A percentile compares a stretch with the other conserved stretches of the same genome.
Evolutionary conservation across 1,140 invertebrate species (phyloP).

Genomic region (Lycorma delicatula): DNA sequence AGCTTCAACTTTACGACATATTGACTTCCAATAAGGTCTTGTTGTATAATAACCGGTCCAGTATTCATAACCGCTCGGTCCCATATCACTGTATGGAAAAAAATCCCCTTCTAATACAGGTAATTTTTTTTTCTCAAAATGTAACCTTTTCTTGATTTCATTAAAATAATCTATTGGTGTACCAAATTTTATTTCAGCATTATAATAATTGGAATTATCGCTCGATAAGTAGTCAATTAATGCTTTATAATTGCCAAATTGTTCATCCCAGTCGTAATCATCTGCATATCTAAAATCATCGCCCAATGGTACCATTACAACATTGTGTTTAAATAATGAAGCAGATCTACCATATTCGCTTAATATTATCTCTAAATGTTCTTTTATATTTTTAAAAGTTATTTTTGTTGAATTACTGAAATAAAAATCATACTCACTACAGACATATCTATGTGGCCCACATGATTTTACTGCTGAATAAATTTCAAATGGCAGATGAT

Average conservation of each 20-base stretch:
- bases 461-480: constrained; percentile 94
- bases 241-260: constrained; percentile 82
- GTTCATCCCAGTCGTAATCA: constrained; percentile 81
- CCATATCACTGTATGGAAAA: constrained; percentile 92
- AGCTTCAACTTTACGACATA: constrained; percentile 78
- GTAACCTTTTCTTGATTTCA: constrained; percentile 55
- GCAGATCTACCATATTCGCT: constrained; percentile 82
- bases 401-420: constrained; percentile 74
- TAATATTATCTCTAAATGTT: constrained; percentile 73
- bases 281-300: constrained; percentile 89
- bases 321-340: constrained; percentile 80
- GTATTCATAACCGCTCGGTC: constrained; percentile 81
- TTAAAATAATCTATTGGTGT: constrained; percentile 85
- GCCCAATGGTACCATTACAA: constrained; percentile 80
- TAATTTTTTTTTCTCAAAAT: too few relatives aligned
- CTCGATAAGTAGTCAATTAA: constrained; percentile 81
- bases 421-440: constrained; percentile 80
- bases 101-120: constrained; percentile 87
- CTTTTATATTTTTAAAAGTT: constrained; percentile 69
- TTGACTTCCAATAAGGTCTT: constrained; percentile 82
- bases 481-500: constrained; percentile 89
- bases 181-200: constrained; percentile 75
- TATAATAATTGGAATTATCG: constrained; percentile 63
- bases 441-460: constrained; percentile 79
- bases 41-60: constrained; percentile 97